Evolutionary conservation across 2,113 vertebrate species (phyloP).

Genomic region (Mormoops blainvillei): DNA sequence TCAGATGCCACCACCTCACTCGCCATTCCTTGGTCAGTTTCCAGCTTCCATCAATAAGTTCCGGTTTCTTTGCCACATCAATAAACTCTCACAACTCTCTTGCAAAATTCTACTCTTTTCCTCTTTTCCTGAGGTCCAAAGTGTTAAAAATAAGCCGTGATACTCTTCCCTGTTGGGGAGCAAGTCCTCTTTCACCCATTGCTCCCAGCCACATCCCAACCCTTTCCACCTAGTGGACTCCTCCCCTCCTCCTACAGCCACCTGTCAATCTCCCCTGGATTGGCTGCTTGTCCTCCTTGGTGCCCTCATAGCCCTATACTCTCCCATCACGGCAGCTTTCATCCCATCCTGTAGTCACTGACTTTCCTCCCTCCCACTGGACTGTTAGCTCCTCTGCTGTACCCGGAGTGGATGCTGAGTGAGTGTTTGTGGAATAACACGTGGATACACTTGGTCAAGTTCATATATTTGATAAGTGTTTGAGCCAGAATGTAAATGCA

Average conservation of each 20-base stretch:
- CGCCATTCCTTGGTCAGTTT: neutral
- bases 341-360: neutral
- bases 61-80: neutral
- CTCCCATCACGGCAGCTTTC: neutral
- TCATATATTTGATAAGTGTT: neutral
- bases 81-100: neutral
- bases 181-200: neutral
- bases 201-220: neutral
- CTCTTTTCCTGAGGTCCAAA: neutral
- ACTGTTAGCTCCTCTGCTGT: neutral
- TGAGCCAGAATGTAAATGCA: neutral
- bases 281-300: neutral
- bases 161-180: neutral
- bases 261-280: accelerated
- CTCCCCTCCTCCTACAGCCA: no score
- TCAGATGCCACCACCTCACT: neutral
- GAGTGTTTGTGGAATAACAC: neutral
- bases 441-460: neutral
- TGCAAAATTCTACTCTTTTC: neutral
- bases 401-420: neutral
- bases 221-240: neutral
- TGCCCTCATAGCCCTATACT: neutral
- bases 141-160: neutral
- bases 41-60: neutral
- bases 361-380: neutral